Conservation (phyloP, 1,140 invertebrate species). For the Drosophila ananassae region DNA sequence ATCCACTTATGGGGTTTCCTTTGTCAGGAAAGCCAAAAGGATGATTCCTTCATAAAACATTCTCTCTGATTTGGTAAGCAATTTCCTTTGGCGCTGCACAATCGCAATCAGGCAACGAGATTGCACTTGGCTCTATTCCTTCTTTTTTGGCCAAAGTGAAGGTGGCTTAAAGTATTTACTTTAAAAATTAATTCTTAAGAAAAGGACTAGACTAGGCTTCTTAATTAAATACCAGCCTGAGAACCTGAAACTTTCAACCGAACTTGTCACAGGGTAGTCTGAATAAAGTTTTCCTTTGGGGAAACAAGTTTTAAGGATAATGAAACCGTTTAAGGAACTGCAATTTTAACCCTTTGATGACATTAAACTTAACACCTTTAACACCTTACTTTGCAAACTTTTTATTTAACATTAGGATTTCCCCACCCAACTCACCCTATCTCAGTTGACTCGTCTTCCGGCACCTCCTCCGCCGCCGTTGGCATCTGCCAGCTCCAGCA, state of each 20-base stretch:
- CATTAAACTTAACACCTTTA: too few relatives aligned
- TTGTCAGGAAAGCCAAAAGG: conserved; percentile 30
- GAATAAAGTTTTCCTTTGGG: not conserved
- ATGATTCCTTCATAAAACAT: conserved; percentile 46
- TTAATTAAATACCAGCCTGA: not conserved
- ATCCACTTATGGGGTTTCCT: conserved; percentile 37
- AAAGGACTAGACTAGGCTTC: not conserved
- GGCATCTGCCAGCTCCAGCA: conserved; percentile 29
- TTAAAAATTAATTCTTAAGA: not conserved
- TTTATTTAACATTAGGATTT: not conserved
- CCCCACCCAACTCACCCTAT: conserved; percentile 61
- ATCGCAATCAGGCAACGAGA: conserved; percentile 42
- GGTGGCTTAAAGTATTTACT: not conserved
- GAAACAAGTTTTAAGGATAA: not conserved
- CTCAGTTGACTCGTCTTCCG: conserved; percentile 65
- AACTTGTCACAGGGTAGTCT: not conserved
- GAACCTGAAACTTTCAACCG: not conserved
- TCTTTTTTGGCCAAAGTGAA: conserved; percentile 12
- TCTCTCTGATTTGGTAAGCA: conserved; percentile 27
- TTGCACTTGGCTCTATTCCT: conserved; percentile 25
- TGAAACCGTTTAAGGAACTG: not conserved
- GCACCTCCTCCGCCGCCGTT: conserved; percentile 21
- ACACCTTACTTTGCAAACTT: too few relatives aligned
- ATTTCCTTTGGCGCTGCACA: conserved; percentile 24
- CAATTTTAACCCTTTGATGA: not conserved